Evolutionary conservation across 2,888 invertebrate genomes (phyloP).

Genomic region (Drosophila colorata): DNA sequence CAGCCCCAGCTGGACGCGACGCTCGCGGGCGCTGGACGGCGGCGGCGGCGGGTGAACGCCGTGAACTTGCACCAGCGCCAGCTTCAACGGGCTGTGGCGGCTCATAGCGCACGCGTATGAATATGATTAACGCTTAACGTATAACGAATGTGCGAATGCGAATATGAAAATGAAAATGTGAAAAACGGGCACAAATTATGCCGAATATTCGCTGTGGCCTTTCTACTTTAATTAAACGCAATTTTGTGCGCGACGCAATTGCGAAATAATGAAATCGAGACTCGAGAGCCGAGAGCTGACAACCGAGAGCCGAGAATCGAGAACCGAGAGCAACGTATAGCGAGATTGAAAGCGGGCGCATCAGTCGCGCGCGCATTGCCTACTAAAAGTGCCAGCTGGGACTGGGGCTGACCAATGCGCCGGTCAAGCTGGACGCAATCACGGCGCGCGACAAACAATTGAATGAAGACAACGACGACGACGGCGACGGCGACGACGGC

Average conservation of each 20-base stretch:
- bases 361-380: slow-evolving; percentile 79
- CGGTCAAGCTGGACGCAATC: slow-evolving; percentile 68
- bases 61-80: slow-evolving; percentile 73
- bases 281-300: slow-evolving; percentile 15
- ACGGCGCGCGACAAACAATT: slow-evolving; percentile 75
- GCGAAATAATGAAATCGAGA: slow-evolving; percentile 46
- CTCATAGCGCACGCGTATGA: slow-evolving; percentile 53
- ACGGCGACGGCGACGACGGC: slow-evolving; percentile 38
- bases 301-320: not conserved
- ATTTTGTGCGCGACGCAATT: slow-evolving; percentile 76
- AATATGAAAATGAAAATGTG: slow-evolving; percentile 11
- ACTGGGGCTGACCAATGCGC: slow-evolving; percentile 27
- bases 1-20: slow-evolving; percentile 72
- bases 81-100: slow-evolving; percentile 63
- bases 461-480: slow-evolving; percentile 56
- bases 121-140: slow-evolving; percentile 16
- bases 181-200: slow-evolving; percentile 14
- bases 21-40: slow-evolving; percentile 12
- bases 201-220: slow-evolving; percentile 57
- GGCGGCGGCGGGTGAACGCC: slow-evolving; percentile 12
- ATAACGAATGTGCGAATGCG: no score
- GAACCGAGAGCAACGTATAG: slow-evolving; percentile 21
- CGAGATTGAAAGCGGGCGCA: slow-evolving; percentile 63
- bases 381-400: slow-evolving; percentile 64
- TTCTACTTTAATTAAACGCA: slow-evolving; percentile 78